phyloP scores from a whole-genome alignment of 2,797 vertebrate genomes.

The Fundulus diaphanus region DNA sequence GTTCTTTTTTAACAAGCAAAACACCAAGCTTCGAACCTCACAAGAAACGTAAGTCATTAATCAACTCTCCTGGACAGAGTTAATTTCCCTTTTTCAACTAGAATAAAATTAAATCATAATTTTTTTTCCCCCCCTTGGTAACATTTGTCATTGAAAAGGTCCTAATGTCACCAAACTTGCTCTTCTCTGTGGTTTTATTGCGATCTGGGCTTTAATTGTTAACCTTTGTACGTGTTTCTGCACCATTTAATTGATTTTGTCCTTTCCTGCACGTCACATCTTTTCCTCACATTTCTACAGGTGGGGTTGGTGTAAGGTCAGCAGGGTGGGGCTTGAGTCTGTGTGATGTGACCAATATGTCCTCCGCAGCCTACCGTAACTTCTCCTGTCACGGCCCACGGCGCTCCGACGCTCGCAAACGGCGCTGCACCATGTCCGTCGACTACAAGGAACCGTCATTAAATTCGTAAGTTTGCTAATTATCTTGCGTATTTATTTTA shows the following conservation, averaged over 20 bases:
- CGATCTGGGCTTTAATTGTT: slow-evolving; percentile 7
- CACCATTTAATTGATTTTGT: background rate
- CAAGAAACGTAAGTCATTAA: slow-evolving; percentile 68
- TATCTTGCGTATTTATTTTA: background rate
- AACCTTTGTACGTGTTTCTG: slow-evolving; percentile 19
- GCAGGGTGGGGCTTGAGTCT: slow-evolving; percentile 79
- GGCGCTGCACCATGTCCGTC: slow-evolving; percentile 84
- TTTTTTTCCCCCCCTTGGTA: background rate
- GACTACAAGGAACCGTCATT: slow-evolving; percentile 92
- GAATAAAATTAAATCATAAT: background rate
- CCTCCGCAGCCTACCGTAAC: slow-evolving; percentile 75
- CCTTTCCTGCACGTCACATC: slow-evolving; percentile 30
- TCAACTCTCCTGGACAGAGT: slow-evolving; percentile 13
- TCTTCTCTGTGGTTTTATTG: slow-evolving; percentile 2
- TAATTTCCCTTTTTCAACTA: background rate
- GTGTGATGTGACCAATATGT: slow-evolving; percentile 90
- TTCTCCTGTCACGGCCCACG: slow-evolving; percentile 60
- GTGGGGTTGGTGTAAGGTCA: slow-evolving; percentile 74
- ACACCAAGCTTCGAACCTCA: slow-evolving; percentile 45
- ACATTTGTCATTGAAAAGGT: background rate
- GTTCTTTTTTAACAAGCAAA: slow-evolving; percentile 34
- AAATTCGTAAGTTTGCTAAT: slow-evolving; percentile 71
- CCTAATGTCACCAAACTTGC: background rate
- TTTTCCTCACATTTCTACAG: slow-evolving; percentile 68
- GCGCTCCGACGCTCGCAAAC: slow-evolving; percentile 74